These are phyloP conservation scores for Seriola rivoliana DNA, from an alignment of 2,113 vertebrate genomes.

Conservation along the genomic window DNA sequence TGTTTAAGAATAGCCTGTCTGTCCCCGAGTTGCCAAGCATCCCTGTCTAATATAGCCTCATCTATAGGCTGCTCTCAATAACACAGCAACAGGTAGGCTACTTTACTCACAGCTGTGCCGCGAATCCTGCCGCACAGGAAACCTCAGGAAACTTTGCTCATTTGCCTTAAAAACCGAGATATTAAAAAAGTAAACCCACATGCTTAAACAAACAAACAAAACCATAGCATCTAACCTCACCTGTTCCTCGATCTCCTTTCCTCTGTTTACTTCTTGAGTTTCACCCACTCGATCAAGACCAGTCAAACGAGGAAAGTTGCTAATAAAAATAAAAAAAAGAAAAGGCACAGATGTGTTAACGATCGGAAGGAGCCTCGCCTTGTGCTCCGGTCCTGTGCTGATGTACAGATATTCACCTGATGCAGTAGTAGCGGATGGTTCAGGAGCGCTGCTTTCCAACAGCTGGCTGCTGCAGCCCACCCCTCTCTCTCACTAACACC, in stretches of 20 bases:
- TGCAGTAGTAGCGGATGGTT: slow-evolving; percentile 58
- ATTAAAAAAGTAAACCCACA: neutral
- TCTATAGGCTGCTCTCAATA: slow-evolving; percentile 43
- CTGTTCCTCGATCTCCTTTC: slow-evolving; percentile 46
- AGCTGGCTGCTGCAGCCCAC: slow-evolving; percentile 70
- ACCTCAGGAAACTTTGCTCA: slow-evolving; percentile 21
- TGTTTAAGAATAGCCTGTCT: slow-evolving; percentile 75
- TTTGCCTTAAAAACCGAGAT: slow-evolving; percentile 18
- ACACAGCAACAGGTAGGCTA: slow-evolving; percentile 59
- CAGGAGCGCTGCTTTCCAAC: slow-evolving; percentile 72
- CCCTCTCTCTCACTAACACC: slow-evolving; percentile 42
- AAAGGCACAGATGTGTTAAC: neutral
- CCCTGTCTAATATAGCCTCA: slow-evolving; percentile 68
- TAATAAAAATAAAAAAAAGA: neutral
- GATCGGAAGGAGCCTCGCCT: neutral
- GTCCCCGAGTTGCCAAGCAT: slow-evolving; percentile 74
- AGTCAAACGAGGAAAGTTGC: neutral
- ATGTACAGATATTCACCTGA: slow-evolving; percentile 71
- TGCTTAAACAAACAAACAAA: neutral
- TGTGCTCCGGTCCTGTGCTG: slow-evolving; percentile 6
- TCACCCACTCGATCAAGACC: neutral
- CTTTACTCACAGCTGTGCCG: slow-evolving; percentile 15
- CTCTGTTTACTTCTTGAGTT: slow-evolving; percentile 23
- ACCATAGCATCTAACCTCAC: slow-evolving; percentile 60
- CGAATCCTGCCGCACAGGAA: slow-evolving; percentile 4